Evolutionary conservation across 2,797 vertebrate species (phyloP).

Genomic region (Smutsia gigantea): DNA sequence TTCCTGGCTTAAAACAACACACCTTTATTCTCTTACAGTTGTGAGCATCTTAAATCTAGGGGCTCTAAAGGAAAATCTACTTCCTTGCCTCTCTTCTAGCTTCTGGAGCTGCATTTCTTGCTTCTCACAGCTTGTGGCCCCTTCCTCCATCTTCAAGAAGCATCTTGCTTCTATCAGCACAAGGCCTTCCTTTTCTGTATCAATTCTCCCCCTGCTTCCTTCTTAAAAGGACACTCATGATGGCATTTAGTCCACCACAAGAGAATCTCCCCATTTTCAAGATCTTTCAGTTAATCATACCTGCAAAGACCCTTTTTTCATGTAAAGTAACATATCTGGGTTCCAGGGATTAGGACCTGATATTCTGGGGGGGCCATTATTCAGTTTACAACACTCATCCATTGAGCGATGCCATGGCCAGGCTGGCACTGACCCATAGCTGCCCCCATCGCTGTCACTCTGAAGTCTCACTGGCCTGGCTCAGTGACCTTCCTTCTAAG

Average conservation of each 20-base stretch:
- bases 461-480: not conserved
- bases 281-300: not conserved
- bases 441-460: accelerated
- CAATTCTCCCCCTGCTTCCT: not conserved
- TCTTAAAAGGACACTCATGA: not conserved
- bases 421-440: not conserved
- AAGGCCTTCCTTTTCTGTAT: too few species aligned
- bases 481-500: not conserved
- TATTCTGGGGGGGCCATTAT: not conserved
- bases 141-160: not conserved
- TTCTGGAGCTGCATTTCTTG: not conserved
- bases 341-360: not conserved
- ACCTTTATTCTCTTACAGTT: not conserved
- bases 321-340: not conserved
- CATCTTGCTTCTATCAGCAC: accelerated
- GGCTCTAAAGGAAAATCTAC: not conserved
- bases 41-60: not conserved
- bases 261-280: not conserved
- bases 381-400: not conserved
- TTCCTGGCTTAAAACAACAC: not conserved
- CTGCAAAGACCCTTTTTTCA: not conserved
- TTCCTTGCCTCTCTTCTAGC: not conserved
- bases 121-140: not conserved
- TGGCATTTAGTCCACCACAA: not conserved
- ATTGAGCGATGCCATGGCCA: not conserved